Base-by-base conservation (phyloP, 1,140 invertebrate genomes). In the Glomeris maerens region DNA sequence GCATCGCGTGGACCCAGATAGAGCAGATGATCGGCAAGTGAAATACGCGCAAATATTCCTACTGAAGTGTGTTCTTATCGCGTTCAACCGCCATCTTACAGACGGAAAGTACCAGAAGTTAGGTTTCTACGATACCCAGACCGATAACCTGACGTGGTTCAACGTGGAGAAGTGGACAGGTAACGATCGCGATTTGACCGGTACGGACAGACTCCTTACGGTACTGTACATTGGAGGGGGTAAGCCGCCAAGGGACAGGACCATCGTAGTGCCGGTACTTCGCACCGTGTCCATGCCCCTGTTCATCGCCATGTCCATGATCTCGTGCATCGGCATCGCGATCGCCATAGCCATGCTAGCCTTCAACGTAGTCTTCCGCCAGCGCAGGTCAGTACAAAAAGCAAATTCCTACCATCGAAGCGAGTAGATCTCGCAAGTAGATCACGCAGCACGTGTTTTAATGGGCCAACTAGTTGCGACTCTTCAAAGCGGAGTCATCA, bases 1-100 rank as follows among this genome's bases (percentile, higher is more conserved):
- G 96, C 58, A 98, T 99, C 61, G 92, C 94, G n/a, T 74, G 93
- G 64, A 98, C 93, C 4, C 89, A 96, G 72, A 91, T 98, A 53
- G 95, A 99, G 66, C 95, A 99, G 69, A 82, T 98, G 72, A 80
- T 64, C 45, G 65, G 69, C 71, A 62, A 57, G 2, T 28, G 10
- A 27, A 5, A 4, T 27, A 27, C 10, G 5, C 4, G 21, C 22
- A 20, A 23, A 46, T 21, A 27, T 23, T 27, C 23, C n/a, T 27
- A 27, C 22, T 5, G 10, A 27, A 10, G 45, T 27, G 29, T 27
- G 17, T 23, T 4, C 7, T 10, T 27, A 20, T 27, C 26, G 45
- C 45, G 26, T 4, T 38, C 7, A 4, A 27, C 4, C 26, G 5
- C 5, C 29, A 46, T 46, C 29, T 46, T 27, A 4, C 81, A 58